Percentiles rank a stretch among this genome's conserved stretches.
Conservation (phyloP, 2,888 invertebrate genomes). For the Lasioglossum oenotherae region DNA sequence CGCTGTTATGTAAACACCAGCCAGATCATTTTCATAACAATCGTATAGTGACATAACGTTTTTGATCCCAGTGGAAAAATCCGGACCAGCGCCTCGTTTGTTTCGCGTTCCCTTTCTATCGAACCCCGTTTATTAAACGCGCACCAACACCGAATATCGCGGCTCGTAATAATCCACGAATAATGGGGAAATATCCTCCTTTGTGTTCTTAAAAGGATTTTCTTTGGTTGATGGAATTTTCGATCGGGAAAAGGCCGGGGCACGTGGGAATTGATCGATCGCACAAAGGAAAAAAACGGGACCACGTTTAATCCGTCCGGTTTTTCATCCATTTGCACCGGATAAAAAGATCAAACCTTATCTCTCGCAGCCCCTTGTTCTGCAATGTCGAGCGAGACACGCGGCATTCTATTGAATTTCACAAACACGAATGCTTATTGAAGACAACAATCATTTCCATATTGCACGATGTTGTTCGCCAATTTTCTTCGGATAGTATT, state of each 20-base stretch:
- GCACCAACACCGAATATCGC: not conserved
- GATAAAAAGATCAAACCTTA: not conserved
- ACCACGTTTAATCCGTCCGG: not conserved
- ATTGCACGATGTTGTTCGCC: not conserved
- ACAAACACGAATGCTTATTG: not conserved
- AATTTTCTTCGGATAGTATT: not conserved
- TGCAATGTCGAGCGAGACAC: not conserved
- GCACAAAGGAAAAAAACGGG: not conserved
- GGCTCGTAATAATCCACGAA: slow-evolving; percentile 54
- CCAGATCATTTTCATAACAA: not conserved
- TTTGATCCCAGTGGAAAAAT: slow-evolving; percentile 26
- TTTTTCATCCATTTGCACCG: not conserved
- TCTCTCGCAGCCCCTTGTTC: not conserved
- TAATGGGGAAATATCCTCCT: slow-evolving; percentile 62
- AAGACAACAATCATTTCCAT: not conserved
- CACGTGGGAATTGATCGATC: not conserved
- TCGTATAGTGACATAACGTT: slow-evolving; percentile 19
- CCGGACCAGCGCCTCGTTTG: not conserved
- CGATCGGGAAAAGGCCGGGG: not conserved
- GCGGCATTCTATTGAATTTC: not conserved
- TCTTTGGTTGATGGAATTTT: slow-evolving; percentile 8
- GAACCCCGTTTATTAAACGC: not conserved
- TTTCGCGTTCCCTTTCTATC: not conserved
- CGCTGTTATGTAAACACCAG: not conserved
- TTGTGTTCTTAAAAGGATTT: slow-evolving; percentile 44